Base-by-base conservation (phyloP, 2,113 vertebrate genomes). In the Philantomba maxwellii region DNA sequence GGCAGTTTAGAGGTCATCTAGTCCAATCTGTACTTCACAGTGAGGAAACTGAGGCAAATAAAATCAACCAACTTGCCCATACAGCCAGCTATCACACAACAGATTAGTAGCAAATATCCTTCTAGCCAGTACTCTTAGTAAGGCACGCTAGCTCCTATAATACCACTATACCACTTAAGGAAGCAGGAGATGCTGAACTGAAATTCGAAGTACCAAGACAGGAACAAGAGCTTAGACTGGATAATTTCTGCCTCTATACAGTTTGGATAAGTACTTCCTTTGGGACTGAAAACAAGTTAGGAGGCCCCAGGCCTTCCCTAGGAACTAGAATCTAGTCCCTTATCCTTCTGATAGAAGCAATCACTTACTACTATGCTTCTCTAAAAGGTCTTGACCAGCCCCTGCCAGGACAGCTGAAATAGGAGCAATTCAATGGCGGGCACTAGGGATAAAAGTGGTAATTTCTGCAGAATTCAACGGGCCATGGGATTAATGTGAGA, bases 11-110 rank as follows among this genome's bases (percentile, higher is more conserved):
- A 87, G 25, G 49, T 90, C 53, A 91, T 55, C 62, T 84, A 92
- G 33, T 87, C 43, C 30, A 58, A 36, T 53, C 49, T 60, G 28
- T 78, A 80, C 85, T 88, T 95, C 82, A 53, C 1, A 96, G 51
- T 55, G 45, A 97, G 73, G 73, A 92, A 93, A 96, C 47, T 53
- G 55, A 96, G 43, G 85, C 49, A 91, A 58, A 70, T 73, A 96
- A 84, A 93, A 75, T 73, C 10, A 95, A 80, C 53, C 53, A 84
- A 73, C 45, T 89, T 94, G 30, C 36, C 64, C 51, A 92, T 17
- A 90, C 1, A 91, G n/a, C 14, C 16, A 95, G 60, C 36, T 75
- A 33, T 15, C 83, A 87, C 58, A 87, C 3, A 84, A 53, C 33
- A 66, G 51, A 49, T 89, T 36, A 94, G 70, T 45, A 94, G 80